These are phyloP conservation scores for Lates calcarifer DNA, from an alignment of 2,113 vertebrate species.

Conservation along the genomic window DNA sequence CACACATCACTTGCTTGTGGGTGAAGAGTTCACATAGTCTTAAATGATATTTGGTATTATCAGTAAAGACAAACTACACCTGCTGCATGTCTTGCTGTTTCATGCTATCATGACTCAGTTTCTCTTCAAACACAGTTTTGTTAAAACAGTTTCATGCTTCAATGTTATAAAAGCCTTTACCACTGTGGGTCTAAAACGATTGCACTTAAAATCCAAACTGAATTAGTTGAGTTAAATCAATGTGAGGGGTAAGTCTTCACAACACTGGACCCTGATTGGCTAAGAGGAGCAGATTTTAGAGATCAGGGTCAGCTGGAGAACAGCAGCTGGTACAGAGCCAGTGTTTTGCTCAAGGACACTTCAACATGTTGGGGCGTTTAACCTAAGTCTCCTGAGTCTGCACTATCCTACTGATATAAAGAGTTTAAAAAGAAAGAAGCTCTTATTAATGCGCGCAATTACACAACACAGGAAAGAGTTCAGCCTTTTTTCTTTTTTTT, in stretches of 20 bases:
- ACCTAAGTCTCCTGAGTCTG: not conserved
- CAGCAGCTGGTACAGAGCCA: slow-evolving; percentile 11
- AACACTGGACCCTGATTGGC: not conserved
- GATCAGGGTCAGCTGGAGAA: slow-evolving; percentile 19
- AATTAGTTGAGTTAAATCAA: not conserved
- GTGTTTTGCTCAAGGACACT: not conserved
- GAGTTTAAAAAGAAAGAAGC: not conserved
- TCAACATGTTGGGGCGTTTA: not conserved
- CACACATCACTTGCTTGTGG: too few relatives aligned
- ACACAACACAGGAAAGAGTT: not conserved
- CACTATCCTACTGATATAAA: not conserved
- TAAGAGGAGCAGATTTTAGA: slow-evolving; percentile 9
- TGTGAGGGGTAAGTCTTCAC: not conserved
- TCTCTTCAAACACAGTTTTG: not conserved
- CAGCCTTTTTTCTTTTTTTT: not conserved
- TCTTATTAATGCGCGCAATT: not conserved
- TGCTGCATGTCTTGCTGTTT: not conserved
- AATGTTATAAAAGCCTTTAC: not conserved
- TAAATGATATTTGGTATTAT: too few relatives aligned
- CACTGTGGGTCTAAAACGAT: not conserved
- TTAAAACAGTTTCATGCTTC: not conserved
- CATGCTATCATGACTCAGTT: not conserved
- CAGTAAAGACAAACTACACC: not conserved
- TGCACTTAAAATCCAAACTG: not conserved
- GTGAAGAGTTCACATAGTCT: not conserved